These are phyloP conservation scores for Apistogramma diplotaenia DNA, from an alignment of 2,113 vertebrate genomes.

Conservation along the genomic window DNA sequence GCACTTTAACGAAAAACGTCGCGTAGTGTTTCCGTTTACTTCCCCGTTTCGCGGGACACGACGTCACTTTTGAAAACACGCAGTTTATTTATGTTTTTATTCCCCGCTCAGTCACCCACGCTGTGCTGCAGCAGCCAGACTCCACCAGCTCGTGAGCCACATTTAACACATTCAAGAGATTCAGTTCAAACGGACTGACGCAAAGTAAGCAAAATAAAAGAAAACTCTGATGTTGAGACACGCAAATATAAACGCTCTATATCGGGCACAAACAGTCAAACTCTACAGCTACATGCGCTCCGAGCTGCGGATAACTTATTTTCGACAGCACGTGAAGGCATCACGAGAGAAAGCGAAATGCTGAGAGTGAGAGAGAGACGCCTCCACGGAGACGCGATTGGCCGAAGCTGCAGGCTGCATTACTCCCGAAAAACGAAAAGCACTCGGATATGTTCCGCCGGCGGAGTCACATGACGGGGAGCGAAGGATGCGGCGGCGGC, in stretches of 20 bases:
- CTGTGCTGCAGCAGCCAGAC: not conserved
- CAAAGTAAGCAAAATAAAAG: fast-evolving
- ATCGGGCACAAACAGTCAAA: not conserved
- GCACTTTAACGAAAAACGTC: not conserved
- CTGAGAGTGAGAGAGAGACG: slow-evolving; percentile 33
- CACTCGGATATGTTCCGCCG: slow-evolving; percentile 20
- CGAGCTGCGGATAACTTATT: fast-evolving
- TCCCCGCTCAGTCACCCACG: not conserved
- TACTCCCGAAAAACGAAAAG: slow-evolving; percentile 40
- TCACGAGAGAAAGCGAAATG: slow-evolving; percentile 23
- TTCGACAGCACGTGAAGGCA: slow-evolving; percentile 20
- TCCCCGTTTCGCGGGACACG: not conserved
- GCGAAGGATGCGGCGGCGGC: slow-evolving; percentile 42
- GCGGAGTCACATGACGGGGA: slow-evolving; percentile 59
- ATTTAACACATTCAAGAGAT: too few relatives aligned
- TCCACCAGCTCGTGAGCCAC: not conserved
- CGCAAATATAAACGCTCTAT: not conserved
- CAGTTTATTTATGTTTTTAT: not conserved
- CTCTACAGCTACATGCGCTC: not conserved
- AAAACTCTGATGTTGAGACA: not conserved
- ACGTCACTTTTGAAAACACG: fast-evolving
- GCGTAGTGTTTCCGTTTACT: not conserved
- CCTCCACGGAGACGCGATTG: slow-evolving; percentile 60
- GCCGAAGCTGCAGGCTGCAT: slow-evolving; percentile 32
- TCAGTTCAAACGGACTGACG: too few relatives aligned